Percentiles rank a stretch among this genome's conserved stretches.
Conservation (phyloP, 2,113 vertebrate genomes). For the Zapornia atra region DNA sequence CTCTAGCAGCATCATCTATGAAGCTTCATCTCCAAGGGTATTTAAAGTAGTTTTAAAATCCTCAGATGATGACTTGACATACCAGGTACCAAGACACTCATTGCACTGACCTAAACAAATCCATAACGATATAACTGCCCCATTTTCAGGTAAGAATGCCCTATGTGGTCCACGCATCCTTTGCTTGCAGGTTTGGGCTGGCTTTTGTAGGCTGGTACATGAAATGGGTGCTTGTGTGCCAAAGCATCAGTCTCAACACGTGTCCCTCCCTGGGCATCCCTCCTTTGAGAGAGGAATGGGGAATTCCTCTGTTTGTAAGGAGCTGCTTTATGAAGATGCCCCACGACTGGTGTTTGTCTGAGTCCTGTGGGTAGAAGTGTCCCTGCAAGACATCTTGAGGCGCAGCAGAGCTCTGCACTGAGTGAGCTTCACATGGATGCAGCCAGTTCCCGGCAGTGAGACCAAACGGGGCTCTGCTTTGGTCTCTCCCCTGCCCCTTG, state of each 20-base stretch:
- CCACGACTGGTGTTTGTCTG: accelerated
- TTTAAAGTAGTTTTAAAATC: neutral
- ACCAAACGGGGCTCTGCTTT: accelerated
- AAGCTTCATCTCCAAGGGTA: neutral
- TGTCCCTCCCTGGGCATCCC: accelerated
- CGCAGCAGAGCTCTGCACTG: accelerated
- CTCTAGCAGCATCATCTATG: neutral
- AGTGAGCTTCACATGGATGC: accelerated
- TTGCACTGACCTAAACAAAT: accelerated
- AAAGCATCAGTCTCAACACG: accelerated
- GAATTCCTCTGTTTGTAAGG: neutral
- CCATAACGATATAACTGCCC: no score
- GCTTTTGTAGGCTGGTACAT: no score
- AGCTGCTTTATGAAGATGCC: neutral
- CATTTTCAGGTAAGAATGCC: neutral
- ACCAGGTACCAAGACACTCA: neutral
- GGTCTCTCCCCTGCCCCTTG: neutral
- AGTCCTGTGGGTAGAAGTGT: neutral
- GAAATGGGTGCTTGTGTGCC: accelerated
- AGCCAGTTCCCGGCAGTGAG: neutral
- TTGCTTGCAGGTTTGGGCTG: accelerated
- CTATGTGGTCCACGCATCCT: accelerated
- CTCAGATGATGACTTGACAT: accelerated
- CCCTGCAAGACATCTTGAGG: accelerated
- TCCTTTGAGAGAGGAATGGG: neutral